phyloP scores from a whole-genome alignment of 2,888 invertebrate species.

The Aspidapion aeneum region DNA sequence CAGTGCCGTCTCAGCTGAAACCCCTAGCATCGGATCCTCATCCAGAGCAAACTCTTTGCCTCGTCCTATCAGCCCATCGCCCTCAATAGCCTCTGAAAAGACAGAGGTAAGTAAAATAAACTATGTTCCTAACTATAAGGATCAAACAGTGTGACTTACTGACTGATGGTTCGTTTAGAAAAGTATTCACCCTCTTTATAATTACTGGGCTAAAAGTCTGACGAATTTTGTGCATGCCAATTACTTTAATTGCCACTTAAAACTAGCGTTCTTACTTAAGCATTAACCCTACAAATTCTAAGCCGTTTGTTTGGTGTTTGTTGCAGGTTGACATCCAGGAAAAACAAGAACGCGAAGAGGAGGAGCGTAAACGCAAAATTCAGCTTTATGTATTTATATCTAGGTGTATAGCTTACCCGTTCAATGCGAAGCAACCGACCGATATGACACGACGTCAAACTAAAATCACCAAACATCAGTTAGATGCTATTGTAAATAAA shows the following conservation, averaged over 20 bases:
- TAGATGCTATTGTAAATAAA: constrained; percentile 89
- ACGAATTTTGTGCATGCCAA: no score
- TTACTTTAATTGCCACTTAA: no score
- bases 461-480: constrained; percentile 94
- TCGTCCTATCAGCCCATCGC: constrained; percentile 85
- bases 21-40: constrained; percentile 58
- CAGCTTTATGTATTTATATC: constrained; percentile 99
- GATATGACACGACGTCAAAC: constrained; percentile 96
- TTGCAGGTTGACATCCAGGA: constrained; percentile 75
- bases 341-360: constrained; percentile 93
- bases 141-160: no score
- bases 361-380: constrained; percentile 89
- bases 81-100: constrained; percentile 81
- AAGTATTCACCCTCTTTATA: no score
- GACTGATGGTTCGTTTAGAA: no score
- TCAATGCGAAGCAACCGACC: constrained; percentile 98
- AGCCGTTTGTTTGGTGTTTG: no score
- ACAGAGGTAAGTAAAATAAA: constrained; percentile 58
- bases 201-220: no score
- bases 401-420: constrained; percentile 96
- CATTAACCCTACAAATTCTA: no score
- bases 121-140: no score
- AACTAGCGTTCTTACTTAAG: no score
- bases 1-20: constrained; percentile 60
- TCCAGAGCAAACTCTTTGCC: constrained; percentile 65